Evolutionary conservation across 2,888 invertebrate genomes (phyloP).

Genomic region (Calameuta idolon): DNA sequence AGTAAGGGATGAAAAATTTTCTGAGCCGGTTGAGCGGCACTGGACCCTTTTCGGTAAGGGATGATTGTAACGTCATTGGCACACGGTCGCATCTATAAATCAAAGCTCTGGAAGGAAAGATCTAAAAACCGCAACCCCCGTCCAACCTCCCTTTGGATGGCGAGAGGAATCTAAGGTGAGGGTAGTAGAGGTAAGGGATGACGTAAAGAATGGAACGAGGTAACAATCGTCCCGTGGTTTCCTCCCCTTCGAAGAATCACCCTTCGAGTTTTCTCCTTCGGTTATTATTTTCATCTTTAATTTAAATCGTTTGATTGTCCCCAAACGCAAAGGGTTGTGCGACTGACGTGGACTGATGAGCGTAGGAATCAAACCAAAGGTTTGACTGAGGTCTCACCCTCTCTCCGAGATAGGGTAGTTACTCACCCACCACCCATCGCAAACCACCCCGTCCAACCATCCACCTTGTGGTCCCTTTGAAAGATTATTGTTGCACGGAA

Average conservation of each 20-base stretch:
- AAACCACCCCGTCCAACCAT: neutral
- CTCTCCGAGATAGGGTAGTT: constrained; percentile 8
- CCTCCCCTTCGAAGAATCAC: constrained; percentile 19
- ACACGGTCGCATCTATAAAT: constrained; percentile 39
- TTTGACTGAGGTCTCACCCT: constrained; percentile 16
- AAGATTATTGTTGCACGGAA: constrained; percentile 25
- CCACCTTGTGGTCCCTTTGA: constrained; percentile 19
- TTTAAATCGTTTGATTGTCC: constrained; percentile 49
- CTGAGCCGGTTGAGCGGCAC: neutral
- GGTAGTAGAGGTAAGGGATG: neutral
- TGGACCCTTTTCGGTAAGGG: neutral
- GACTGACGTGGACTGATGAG: constrained; percentile 51
- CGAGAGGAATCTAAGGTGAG: neutral
- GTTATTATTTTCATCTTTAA: constrained; percentile 56
- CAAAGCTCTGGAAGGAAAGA: constrained; percentile 33
- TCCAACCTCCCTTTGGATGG: neutral
- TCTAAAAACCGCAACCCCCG: constrained; percentile 26
- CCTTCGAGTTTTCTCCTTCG: constrained; percentile 17
- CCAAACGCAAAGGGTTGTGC: constrained; percentile 45
- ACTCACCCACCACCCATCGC: neutral
- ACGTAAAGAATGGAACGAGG: neutral
- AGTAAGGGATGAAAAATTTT: neutral
- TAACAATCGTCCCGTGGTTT: neutral
- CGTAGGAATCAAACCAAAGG: constrained; percentile 21
- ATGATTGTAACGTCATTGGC: constrained; percentile 5